Evolutionary conservation across 1,140 invertebrate genomes (phyloP), one percentile per base, ranked within the genome.

Genomic region (Drosophila pallidifrons): DNA sequence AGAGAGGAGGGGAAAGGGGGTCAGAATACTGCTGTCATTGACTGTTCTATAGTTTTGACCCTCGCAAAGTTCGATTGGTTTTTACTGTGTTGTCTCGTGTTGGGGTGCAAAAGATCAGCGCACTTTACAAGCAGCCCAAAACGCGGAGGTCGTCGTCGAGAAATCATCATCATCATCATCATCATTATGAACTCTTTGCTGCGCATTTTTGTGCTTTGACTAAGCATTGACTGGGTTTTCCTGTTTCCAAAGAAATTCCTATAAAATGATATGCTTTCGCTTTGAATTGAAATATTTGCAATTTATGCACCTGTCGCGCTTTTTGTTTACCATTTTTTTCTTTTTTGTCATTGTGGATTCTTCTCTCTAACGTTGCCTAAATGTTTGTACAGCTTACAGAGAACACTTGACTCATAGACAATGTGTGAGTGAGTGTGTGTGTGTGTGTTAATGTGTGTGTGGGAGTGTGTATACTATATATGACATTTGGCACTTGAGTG

Each of bases 21-120:
- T 60, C 49, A 16, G 59, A 64, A 64, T 20, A 60, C 30, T 55
- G 64, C 81, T 88, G 83, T 80, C 85, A 88, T 88, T 88, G 83
- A 88, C 83, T 89, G 83, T 46, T 78, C 77, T 81, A 88, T 88
- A 89, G 83, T 88, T 88, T 75, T 88, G 83, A 88, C 83, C 83
- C 83, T 88, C 83, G 74, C 77, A 83, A 89, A 88, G 83, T 88
- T 88, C 83, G 83, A 83, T 65, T 83, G 77, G 16, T 52, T 41
- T 8, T 35, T 8, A 2, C 10, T 32, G 30, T 32, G 30, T 25
- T 25, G 20, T 25, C 20, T 25, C 20, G 20, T 25, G 20, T 25
- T 46, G 46, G 51, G 30, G 63, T 69, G 66, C 64, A 30, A 87
- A 88, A 87, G 83, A 88, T 88, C 83, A 77, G 52, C 82, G 82